phyloP scores from a whole-genome alignment of 2,888 invertebrate genomes.

The Meta bourneti region DNA sequence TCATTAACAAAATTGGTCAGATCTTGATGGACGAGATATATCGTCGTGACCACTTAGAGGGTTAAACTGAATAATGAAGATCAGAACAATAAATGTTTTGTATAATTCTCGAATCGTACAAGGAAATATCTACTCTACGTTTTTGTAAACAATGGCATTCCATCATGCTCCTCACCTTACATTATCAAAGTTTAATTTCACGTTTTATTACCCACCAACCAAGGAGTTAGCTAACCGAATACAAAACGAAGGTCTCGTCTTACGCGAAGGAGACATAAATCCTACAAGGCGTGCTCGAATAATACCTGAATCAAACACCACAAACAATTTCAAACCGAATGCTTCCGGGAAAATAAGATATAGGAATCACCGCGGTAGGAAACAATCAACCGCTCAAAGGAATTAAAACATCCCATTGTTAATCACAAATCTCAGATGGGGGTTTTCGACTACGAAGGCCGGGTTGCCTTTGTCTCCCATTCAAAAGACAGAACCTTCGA shows the following conservation, averaged over 20 bases:
- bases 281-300: not conserved
- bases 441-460: constrained; percentile 12
- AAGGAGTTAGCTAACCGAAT: not conserved
- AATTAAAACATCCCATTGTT: constrained; percentile 64
- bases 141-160: not conserved
- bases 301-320: not conserved
- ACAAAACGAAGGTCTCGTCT: not conserved
- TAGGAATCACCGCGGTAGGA: not conserved
- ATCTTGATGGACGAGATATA: too few relatives aligned
- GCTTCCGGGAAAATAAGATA: not conserved
- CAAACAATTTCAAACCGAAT: not conserved
- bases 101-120: not conserved
- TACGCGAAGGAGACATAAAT: not conserved
- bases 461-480: not conserved
- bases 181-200: not conserved
- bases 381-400: constrained; percentile 17
- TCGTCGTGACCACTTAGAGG: not conserved
- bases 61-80: not conserved
- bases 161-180: not conserved
- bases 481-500: constrained; percentile 49
- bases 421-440: constrained; percentile 40
- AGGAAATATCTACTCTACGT: not conserved
- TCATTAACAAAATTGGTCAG: too few relatives aligned
- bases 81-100: not conserved
- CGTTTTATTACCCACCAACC: not conserved